Conservation (phyloP, 1,140 invertebrate genomes). For the Rhagoletis zephyria region DNA sequence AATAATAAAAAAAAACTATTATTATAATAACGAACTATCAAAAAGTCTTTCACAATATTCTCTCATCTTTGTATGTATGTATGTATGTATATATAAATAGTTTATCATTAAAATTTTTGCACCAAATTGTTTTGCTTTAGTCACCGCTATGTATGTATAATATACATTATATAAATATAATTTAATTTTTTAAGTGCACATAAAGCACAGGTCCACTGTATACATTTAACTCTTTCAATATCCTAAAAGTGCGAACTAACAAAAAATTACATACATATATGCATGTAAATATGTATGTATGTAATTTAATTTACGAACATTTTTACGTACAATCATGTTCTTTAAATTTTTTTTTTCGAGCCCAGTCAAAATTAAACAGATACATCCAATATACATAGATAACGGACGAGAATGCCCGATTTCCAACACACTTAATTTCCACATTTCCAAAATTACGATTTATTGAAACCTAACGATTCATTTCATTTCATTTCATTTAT, state of each 20-base stretch:
- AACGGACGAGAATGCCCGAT: neutral
- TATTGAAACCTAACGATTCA: too few species aligned
- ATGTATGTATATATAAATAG: neutral
- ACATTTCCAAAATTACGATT: neutral
- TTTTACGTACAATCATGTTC: neutral
- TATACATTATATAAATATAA: neutral
- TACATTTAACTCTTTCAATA: slow-evolving; percentile 23
- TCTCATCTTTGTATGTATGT: slow-evolving; percentile 38
- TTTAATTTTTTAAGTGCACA: slow-evolving; percentile 34
- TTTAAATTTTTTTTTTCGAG: neutral
- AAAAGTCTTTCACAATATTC: slow-evolving; percentile 38
- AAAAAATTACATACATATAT: neutral
- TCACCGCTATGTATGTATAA: neutral
- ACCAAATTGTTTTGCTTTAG: slow-evolving; percentile 9
- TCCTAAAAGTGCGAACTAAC: neutral
- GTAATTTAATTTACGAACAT: neutral
- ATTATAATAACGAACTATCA: slow-evolving; percentile 45
- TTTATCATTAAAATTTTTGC: slow-evolving; percentile 13
- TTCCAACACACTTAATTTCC: neutral
- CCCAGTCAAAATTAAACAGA: neutral
- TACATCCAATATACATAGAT: neutral
- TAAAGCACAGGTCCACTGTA: slow-evolving; percentile 24
- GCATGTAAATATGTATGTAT: too few species aligned
- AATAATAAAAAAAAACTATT: neutral
- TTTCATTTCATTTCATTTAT: too few species aligned